Base-by-base conservation (phyloP, 2,797 vertebrate species). In the Hipposideros larvatus region DNA sequence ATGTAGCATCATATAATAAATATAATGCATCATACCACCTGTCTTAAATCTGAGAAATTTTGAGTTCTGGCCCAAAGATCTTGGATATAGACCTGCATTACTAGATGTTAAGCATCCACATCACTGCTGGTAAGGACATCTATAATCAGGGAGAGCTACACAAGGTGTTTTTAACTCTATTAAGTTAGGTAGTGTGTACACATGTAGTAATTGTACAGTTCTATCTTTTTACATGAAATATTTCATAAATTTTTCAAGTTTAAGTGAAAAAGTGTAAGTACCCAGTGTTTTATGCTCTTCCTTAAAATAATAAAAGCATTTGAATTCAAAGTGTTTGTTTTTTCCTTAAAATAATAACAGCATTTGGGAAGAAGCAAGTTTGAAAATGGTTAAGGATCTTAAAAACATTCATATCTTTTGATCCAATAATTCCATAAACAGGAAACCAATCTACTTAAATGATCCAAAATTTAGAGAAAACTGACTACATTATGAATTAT, bases 211-310 rank as follows among this genome's bases (percentile, higher is more conserved):
- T 46, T 75, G 61, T 15, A 75, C 31, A 71, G 70, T 70, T 84
- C 48, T 48, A 78, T 21, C 19, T 68, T 91, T 88, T 83, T 84
- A 51, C 66, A 94, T 90, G 43, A 96, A 94, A 84, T 41, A 92
- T 77, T 87, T 77, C 53, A 34, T 53, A 88, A 88, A 74, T 90
- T 85, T 86, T 70, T 83, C 84, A 95, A 70, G 11, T 74, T 66
- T 85, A 85, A 31, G 55, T 83, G 22, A 91, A 88, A 93, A 92
- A 71, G 8, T 80, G 0, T 34, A 86, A 26, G 7, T 48, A 95
- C 7, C 46, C 28, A 57, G 22, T n/a, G 22, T 82, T 70, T 87
- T 46, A 13, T 57, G 65, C 92, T 77, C 79, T 82, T 93, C 21
- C 53, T 21, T 21, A 77, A 88, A 94, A 75, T n/a, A 94, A 78